Base-by-base conservation (phyloP, 2,113 vertebrate species). In the Sorex araneus region DNA sequence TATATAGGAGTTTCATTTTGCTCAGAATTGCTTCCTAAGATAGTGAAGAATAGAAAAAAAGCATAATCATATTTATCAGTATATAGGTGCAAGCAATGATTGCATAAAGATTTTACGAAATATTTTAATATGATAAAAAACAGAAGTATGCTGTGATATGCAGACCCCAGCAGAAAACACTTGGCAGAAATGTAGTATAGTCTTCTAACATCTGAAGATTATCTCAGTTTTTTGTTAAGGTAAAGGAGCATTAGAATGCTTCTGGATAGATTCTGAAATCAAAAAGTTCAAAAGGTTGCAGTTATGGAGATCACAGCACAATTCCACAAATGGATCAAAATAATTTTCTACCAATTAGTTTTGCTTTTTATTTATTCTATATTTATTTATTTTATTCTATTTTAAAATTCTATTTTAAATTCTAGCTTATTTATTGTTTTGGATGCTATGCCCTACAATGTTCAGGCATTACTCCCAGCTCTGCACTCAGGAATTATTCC, bases 11-110 rank as follows among this genome's bases (percentile, higher is more conserved):
- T 19, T 81, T 81, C 63, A 19, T 2, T 82, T 85, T 73, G 10
- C 40, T 80, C 36, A 94, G 28, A 92, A 83, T 91, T 89, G 0
- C 43, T 94, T 85, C 10, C 25, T 8, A 92, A 77, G 32, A 2
- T 70, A 45, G 47, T 79, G 16, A 76, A 79, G 9, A 79, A 77
- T 81, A 87, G 40, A 40, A 40, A 40, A 80, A 79, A 90, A 50
- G 8, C 27, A 83, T n/a, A 82, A 9, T 15, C 9, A 69, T 67
- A 34, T 30, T 40, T 88, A 45, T 27, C 27, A 15, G 23, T 30
- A 86, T 15, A 6, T 43, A 32, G 0, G 36, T 30, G 47, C 19
- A 83, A 45, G 27, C 84, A 57, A n/a, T 84, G 43, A 27, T 32
- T 84, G 11, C 83, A 36, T 54, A 60, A 32, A 4, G 2, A 60